Conservation (phyloP, 2,113 vertebrate species). For the Cebus imitator region DNA sequence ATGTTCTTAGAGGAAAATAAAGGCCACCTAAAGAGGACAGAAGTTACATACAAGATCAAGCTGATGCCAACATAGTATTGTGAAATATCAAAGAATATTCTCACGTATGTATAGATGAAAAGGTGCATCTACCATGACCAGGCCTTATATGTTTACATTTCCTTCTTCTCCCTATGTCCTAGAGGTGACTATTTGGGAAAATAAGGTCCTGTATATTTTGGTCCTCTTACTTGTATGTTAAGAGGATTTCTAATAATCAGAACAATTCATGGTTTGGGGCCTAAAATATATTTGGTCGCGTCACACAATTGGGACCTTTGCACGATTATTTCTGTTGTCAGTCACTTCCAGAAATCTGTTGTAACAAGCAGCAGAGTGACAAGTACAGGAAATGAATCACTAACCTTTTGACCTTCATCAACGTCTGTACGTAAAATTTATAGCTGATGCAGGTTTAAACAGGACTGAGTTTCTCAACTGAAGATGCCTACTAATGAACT, state of each 20-base stretch:
- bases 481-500: background rate
- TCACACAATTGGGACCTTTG: background rate
- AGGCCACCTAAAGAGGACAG: background rate
- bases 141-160: background rate
- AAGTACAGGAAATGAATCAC: slow-evolving; percentile 67
- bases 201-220: background rate
- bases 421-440: slow-evolving; percentile 7
- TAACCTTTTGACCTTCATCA: slow-evolving; percentile 27
- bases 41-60: background rate
- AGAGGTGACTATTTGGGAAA: background rate
- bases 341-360: slow-evolving; percentile 63
- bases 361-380: slow-evolving; percentile 37
- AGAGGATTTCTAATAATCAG: slow-evolving; percentile 35
- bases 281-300: background rate
- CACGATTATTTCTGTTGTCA: slow-evolving; percentile 25
- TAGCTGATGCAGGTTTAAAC: background rate
- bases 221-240: background rate
- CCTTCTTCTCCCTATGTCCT: background rate
- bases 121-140: background rate
- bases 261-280: background rate
- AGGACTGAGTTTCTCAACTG: background rate
- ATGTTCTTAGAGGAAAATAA: background rate
- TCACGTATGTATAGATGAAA: background rate
- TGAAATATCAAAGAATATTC: background rate
- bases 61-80: background rate